A percentile compares a stretch with the other conserved stretches of the same genome.
phyloP scores from a whole-genome alignment of 1,140 invertebrate genomes.

The Drosophila kikkawai region DNA sequence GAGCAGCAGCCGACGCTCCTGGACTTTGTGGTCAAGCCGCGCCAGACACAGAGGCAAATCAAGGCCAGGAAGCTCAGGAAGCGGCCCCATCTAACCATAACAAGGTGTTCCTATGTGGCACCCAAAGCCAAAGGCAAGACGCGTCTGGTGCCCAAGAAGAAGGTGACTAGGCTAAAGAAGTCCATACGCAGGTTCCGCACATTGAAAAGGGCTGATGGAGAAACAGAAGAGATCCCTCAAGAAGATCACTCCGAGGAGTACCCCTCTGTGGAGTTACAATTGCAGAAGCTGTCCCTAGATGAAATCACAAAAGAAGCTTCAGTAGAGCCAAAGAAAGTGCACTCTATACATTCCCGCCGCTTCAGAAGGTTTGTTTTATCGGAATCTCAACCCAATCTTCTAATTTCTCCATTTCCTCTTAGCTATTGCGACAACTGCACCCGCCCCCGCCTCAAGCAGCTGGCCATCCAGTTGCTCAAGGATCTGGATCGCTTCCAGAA shows the following conservation, averaged over 20 bases:
- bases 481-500: slow-evolving; percentile 88
- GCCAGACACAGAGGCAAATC: slow-evolving; percentile 22
- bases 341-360: slow-evolving; percentile 66
- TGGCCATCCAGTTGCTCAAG: slow-evolving; percentile 84
- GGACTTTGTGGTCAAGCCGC: slow-evolving; percentile 57
- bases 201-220: slow-evolving; percentile 11
- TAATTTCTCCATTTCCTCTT: neutral
- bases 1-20: slow-evolving; percentile 42
- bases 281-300: slow-evolving; percentile 20
- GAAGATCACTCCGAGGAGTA: neutral
- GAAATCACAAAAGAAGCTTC: neutral
- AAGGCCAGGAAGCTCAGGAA: slow-evolving; percentile 28
- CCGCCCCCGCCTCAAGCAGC: slow-evolving; percentile 45
- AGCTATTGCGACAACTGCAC: slow-evolving; percentile 83
- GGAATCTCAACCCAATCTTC: neutral
- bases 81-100: slow-evolving; percentile 24
- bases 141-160: slow-evolving; percentile 49
- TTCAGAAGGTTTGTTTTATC: slow-evolving; percentile 62
- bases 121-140: slow-evolving; percentile 64
- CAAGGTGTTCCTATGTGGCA: neutral
- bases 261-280: slow-evolving; percentile 1
- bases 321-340: neutral
- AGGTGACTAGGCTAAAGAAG: slow-evolving; percentile 55
- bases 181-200: slow-evolving; percentile 50
- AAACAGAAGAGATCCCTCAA: neutral